Evolutionary conservation across 2,113 vertebrate genomes (phyloP), one percentile per base, ranked within the genome.

Genomic region (Parus major): DNA sequence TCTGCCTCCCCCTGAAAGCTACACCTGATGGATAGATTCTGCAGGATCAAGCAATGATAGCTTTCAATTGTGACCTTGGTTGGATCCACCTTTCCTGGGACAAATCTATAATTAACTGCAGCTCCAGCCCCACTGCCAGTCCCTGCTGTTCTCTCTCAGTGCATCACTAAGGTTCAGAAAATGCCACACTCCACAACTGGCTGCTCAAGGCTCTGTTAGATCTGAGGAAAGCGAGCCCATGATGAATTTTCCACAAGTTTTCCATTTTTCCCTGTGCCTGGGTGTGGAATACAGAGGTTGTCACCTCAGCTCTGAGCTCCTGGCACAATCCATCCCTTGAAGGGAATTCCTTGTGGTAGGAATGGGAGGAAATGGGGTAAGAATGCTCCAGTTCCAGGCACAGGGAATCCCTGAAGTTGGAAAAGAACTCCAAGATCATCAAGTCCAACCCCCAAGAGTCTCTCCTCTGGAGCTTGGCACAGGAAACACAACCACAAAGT

Each of bases 11-110:
- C 64, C 28, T 36, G 23, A 28, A 89, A 92, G 18, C 35, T 13
- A 22, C 39, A 12, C 14, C 63, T 46, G 63, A 42, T 23, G 13
- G 41, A 36, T 0, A 17, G 63, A 66, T 73, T 42, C 50, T 57
- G 33, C 73, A 89, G 65, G 82, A 79, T 24, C 66, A n/a, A 57
- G n/a, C 57, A 31, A 2, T 44, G 49, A 44, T 10, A 15, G 20
- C 42, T 90, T 63, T 39, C 46, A 90, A 64, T 36, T 27, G 53
- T 39, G 73, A 69, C 93, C 80, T 92, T 87, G 56, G 24, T 12
- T 57, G 66, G 85, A 50, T 5, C 4, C 41, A 65, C 35, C 59
- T 85, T 84, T 87, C 53, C 55, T 63, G 47, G 46, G 50, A 86
- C 70, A 76, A 28, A 66, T 80, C 55, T 77, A 0, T 25, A 71